Evolutionary conservation across 2,113 vertebrate genomes (phyloP).

Genomic region (Phaethornis superciliosus): DNA sequence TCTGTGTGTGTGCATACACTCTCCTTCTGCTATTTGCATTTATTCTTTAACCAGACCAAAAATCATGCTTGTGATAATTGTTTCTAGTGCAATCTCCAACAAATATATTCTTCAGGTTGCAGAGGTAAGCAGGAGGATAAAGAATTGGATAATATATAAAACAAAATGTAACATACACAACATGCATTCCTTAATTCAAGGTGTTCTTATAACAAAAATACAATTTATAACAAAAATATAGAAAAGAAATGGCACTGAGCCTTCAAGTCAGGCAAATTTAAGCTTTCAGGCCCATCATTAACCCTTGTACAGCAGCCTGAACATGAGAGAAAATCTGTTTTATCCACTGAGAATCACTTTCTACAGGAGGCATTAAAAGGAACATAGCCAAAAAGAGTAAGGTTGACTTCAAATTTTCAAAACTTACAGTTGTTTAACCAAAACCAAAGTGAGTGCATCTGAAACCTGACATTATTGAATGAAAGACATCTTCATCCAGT

Average conservation of each 20-base stretch:
- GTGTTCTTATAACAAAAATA: not conserved
- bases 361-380: not conserved
- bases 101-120: not conserved
- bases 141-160: not conserved
- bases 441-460: not conserved
- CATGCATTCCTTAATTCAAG: not conserved
- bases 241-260: not conserved
- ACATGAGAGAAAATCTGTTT: not conserved
- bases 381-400: not conserved
- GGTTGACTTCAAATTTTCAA: not conserved
- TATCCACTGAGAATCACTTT: not conserved
- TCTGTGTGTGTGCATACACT: fast-evolving
- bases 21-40: not conserved
- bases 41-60: not conserved
- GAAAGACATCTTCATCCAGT: not conserved
- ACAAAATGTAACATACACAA: not conserved
- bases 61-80: not conserved
- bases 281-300: not conserved
- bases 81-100: not conserved
- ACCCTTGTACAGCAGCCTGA: not conserved
- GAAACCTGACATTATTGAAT: not conserved
- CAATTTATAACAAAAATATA: not conserved
- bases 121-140: not conserved
- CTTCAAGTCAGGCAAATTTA: not conserved
- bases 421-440: not conserved